Evolutionary conservation across 2,888 invertebrate species (phyloP).

Genomic region (Tineola bisselliella): DNA sequence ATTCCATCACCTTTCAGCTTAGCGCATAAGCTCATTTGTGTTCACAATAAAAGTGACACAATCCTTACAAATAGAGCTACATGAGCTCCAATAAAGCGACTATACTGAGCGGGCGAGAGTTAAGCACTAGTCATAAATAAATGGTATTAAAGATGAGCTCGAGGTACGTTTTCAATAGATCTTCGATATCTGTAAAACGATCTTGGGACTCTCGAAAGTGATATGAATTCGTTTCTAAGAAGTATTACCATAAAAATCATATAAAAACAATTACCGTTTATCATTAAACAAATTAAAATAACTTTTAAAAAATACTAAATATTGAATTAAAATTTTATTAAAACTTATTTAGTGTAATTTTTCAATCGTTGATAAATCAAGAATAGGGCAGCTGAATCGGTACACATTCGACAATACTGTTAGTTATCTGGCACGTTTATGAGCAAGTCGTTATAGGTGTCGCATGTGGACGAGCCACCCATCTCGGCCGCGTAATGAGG

Average conservation of each 20-base stretch:
- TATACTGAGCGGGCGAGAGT: conserved; percentile 24
- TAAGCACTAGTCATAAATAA: conserved; percentile 55
- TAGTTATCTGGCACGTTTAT: conserved; percentile 42
- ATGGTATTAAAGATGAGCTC: conserved; percentile 43
- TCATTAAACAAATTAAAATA: too few relatives aligned
- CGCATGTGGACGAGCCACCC: conserved; percentile 38
- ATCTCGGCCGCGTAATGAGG: conserved; percentile 45
- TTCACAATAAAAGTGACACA: neutral
- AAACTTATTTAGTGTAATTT: too few relatives aligned
- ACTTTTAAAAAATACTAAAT: too few relatives aligned
- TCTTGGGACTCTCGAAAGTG: neutral
- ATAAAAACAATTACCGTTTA: too few relatives aligned
- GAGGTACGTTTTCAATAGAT: conserved; percentile 15
- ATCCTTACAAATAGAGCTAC: neutral
- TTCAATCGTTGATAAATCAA: neutral
- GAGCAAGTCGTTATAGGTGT: conserved; percentile 39
- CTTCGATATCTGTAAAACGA: neutral
- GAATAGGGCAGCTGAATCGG: conserved; percentile 17
- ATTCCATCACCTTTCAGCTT: neutral
- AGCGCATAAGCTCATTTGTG: neutral
- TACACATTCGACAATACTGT: conserved; percentile 44
- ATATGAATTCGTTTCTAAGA: neutral
- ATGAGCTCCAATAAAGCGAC: neutral
- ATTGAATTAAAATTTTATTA: too few relatives aligned
- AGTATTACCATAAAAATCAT: too few relatives aligned